Base-by-base conservation (phyloP, 2,113 vertebrate genomes). In the Sitta europaea region DNA sequence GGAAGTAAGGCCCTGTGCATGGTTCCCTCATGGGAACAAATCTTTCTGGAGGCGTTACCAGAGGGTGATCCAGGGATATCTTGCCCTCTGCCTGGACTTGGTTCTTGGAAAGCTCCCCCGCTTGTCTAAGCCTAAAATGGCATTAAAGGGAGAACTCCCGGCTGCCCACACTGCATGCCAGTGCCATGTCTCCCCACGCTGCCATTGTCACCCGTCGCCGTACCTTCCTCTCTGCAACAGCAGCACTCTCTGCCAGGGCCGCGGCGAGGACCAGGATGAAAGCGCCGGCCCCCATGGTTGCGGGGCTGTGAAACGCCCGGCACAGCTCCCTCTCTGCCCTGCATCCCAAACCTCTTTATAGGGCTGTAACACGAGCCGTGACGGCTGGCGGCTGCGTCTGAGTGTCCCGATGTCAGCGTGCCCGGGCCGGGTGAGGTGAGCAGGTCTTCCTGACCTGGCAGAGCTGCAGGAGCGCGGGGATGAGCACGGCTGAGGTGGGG, bases 381-480 rank as follows among this genome's bases (percentile, higher is more conserved):
- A 11, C 13, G 33, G 43, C 42, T 18, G 59, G 67, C 77, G 55
- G 29, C 45, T 1, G 1, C 0, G 5, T 58, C 27, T 0, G 1
- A 7, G 51, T 3, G 42, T 28, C 12, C 1, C 0, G 22, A 11
- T 86, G 91, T 84, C 77, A 67, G 31, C 5, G 11, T 16, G 80
- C 84, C 93, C 24, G 4, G 79, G 72, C 31, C 54, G 70, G 80
- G 33, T 0, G 19, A 48, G 63, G 29, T 8, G 17, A 76, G 27
- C 25, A 86, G 96, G 95, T 95, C 93, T 89, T 58, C 0, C 3
- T 95, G 96, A 96, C 96, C 94, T 33, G 78, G n/a, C 67, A 86
- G 63, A 4, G 21, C 72, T 0, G 12, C 3, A 65, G 62, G 67
- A 94, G 89, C 2, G 42, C 1, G 2, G 29, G 36, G 28, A 20